Base-by-base conservation (phyloP, 2,888 invertebrate species). In the Athrips mouffetella region DNA sequence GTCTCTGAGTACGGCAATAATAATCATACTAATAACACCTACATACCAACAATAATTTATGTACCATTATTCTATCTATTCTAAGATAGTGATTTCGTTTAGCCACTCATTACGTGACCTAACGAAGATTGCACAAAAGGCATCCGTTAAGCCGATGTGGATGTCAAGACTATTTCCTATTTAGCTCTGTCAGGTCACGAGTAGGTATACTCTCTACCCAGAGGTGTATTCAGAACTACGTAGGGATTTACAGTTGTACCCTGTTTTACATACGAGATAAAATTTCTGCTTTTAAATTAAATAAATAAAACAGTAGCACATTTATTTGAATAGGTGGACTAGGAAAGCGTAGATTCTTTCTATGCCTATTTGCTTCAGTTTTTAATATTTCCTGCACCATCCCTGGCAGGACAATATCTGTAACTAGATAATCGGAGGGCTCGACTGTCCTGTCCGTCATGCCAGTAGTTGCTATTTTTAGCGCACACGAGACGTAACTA, bases 401-500 rank as follows among this genome's bases (percentile, higher is more conserved):
- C 37, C 20, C 37, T 37, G 37, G 11, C 21, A 21, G n/a, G 27
- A 27, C 27, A 27, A 27, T 35, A 18, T 35, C 35, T 16, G 29
- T 29, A 42, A 29, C 42, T 29, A 42, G 18, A 42, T 29, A 51
- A 56, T 54, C 51, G 55, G 54, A 41, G 54, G 54, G 58, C 58
- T 55, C 47, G 57, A 49, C 52, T 40, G 50, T 51, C 42, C n/a
- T 27, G 53, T 49, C 49, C 27, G 45, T 49, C 47, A 46, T n/a
- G n/a, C 27, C n/a, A 10, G 25, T 33, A 10, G 2, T 21, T 15
- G 45, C 65, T 70, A 73, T 73, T 63, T 52, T 62, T 67, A 65
- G 70, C 51, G 54, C 59, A n/a, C 23, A 56, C 62, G 63, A 61
- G 57, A 23, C 39, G 20, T 42, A 42, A 29, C 29, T 42, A 6